Evolutionary conservation across 2,888 invertebrate genomes (phyloP), one percentile per base, ranked within the genome.

Genomic region (Nomada goodeniana): DNA sequence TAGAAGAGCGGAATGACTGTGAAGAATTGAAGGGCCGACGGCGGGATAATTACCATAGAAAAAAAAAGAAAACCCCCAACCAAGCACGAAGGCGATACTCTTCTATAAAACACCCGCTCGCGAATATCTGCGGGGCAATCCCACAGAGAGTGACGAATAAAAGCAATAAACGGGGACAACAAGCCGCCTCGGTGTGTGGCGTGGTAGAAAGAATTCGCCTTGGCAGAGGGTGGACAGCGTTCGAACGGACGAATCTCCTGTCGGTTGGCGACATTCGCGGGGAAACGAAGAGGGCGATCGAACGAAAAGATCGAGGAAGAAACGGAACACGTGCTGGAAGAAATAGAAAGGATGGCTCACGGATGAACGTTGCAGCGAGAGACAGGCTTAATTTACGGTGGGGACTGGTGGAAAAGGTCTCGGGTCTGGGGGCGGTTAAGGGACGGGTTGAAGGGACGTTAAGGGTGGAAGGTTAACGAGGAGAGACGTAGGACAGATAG

Each of bases 91-190:
- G n/a, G 50, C 50, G 2, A 29, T 10, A n/a, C n/a, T 42, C 11
- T 13, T 26, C 26, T 10, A 44, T 4, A 7, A 10, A 11, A 44
- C 20, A 29, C 5, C 13, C 9, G n/a, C 11, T 36, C 36, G 36
- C 36, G 36, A 36, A 36, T 36, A 36, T 7, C 36, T 36, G 36
- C 36, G 5, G n/a, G 2, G 2, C 36, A 9, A 11, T 2, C 13
- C n/a, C 42, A 26, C 13, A 53, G 18, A 18, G 18, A 73, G 29
- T 20, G 18, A 29, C 50, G n/a, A 4, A 76, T 74, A 76, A 82
- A 76, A 67, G 65, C 75, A 68, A 81, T 83, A 81, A 77, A 60
- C 60, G 71, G 76, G 69, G 80, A 71, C 68, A 76, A 82, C 79
- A 59, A 65, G 64, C 61, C 18, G 50, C 23, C 63, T 59, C 53